Base-by-base conservation (phyloP, 2,797 vertebrate species). In the Anableps anableps region DNA sequence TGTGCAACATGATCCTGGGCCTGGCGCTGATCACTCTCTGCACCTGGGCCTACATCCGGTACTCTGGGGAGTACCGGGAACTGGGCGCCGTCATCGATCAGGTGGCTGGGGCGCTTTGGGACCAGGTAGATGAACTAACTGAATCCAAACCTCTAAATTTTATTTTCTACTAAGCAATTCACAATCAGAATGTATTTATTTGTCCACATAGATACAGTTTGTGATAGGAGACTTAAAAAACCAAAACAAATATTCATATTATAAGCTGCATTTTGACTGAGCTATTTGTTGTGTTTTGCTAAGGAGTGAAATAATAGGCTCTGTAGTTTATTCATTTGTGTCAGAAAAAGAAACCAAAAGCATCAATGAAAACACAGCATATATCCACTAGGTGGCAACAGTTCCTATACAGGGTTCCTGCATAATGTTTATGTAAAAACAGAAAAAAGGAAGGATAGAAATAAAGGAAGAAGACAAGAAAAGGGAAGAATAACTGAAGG, bases 1-100 rank as follows among this genome's bases (percentile, higher is more conserved):
- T 99, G 83, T 99, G 99, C 90, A 99, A 99, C 96, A 99, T 99
- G 98, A 95, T 99, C 83, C 97, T 99, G 95, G 99, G 99, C 83
- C 96, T 99, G 94, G 98, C 99, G 0, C 96, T 99, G 10, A 99
- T 99, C 96, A 99, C 99, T 0, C 95, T 99, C 78, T 99, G 98
- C 88, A 99, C 98, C 88, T 99, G 99, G 99, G 98, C 98, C 1
- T 99, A 99, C 90, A 99, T 99, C 94, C 97, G 99, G 34, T 99
- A 99, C 95, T 99, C 98, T 9, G 99, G 99, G 88, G 98, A 99
- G 85, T 99, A 99, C 95, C 93, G 99, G 48, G 98, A 99, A 87
- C 96, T 99, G 47, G 99, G 98, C 0, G 98, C 98, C 0, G 97
- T 99, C 82, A 99, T 99, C 93, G 99, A 99, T 93, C 98, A 99